phyloP scores from a whole-genome alignment of 2,797 vertebrate genomes.

The Halcyon chelicuti region DNA sequence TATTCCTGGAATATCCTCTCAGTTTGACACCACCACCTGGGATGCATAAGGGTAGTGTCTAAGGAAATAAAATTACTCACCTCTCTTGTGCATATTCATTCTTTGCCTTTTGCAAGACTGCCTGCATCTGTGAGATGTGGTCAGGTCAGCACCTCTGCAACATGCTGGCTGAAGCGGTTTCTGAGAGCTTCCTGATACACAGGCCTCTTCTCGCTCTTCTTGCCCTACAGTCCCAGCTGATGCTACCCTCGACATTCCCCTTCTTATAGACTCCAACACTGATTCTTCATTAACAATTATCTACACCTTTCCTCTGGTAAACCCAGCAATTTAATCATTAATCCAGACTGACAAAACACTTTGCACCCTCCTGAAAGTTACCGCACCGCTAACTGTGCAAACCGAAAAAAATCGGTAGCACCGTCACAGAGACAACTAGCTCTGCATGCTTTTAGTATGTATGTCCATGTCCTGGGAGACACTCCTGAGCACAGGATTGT shows the following conservation, averaged over 20 bases:
- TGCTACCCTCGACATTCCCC: background rate
- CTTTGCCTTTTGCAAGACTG: background rate
- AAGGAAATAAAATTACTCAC: background rate
- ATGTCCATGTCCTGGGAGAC: background rate
- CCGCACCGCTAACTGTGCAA: background rate
- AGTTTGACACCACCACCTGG: constrained; percentile 1
- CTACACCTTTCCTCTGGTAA: background rate
- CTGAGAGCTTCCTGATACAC: background rate
- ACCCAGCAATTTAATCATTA: background rate
- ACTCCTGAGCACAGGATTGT: background rate
- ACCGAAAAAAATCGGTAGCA: background rate
- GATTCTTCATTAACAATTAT: background rate
- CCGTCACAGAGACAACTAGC: background rate
- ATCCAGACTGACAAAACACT: background rate
- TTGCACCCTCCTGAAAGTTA: background rate
- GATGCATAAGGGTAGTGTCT: background rate
- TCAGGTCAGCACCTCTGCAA: background rate
- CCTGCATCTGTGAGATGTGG: background rate
- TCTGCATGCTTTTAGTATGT: background rate
- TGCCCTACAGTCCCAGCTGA: background rate
- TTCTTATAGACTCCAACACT: background rate
- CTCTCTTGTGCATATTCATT: background rate
- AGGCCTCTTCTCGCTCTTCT: background rate
- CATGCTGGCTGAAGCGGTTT: background rate
- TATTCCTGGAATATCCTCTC: constrained; percentile 23